phyloP scores from a whole-genome alignment of 2,797 vertebrate species.

The Arrhamphus sclerolepis region DNA sequence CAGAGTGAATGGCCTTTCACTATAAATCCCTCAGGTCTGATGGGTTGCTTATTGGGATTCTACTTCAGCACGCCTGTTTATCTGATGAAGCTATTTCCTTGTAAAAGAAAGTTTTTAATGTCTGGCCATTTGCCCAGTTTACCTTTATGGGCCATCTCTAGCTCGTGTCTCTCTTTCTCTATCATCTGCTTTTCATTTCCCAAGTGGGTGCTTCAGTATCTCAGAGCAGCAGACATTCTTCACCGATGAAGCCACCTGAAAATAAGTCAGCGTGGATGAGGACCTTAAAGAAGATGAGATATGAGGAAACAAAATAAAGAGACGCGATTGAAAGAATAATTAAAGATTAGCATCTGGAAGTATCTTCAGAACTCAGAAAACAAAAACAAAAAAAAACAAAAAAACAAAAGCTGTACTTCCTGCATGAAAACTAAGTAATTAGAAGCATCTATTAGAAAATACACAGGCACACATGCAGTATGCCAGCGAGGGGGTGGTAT shows the following conservation, averaged over 20 bases:
- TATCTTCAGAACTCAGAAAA: constrained; percentile 15
- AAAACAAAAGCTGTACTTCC: constrained; percentile 12
- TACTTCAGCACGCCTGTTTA: constrained; percentile 74
- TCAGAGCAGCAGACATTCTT: constrained; percentile 72
- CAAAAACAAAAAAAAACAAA: constrained; percentile 8
- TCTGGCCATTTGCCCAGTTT: constrained; percentile 77
- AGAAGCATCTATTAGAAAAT: constrained; percentile 37
- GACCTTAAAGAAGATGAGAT: constrained; percentile 33
- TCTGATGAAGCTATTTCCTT: constrained; percentile 76
- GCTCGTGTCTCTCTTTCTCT: constrained; percentile 61
- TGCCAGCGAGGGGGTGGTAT: constrained; percentile 46
- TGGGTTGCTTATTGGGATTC: constrained; percentile 61
- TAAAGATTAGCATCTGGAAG: constrained; percentile 9
- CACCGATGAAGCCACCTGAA: constrained; percentile 66
- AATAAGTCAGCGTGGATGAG: constrained; percentile 62
- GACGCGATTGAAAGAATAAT: constrained; percentile 18
- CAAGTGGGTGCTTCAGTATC: constrained; percentile 76
- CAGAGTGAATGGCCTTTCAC: constrained; percentile 28
- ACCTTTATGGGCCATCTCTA: constrained; percentile 77
- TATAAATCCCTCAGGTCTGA: constrained; percentile 52
- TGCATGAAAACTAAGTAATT: constrained; percentile 46
- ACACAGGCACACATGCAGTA: constrained; percentile 24
- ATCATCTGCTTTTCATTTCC: constrained; percentile 79
- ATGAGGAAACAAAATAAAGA: constrained; percentile 9
- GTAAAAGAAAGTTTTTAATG: constrained; percentile 77